Conservation (phyloP, 2,797 vertebrate genomes). For the Garrulus glandarius region DNA sequence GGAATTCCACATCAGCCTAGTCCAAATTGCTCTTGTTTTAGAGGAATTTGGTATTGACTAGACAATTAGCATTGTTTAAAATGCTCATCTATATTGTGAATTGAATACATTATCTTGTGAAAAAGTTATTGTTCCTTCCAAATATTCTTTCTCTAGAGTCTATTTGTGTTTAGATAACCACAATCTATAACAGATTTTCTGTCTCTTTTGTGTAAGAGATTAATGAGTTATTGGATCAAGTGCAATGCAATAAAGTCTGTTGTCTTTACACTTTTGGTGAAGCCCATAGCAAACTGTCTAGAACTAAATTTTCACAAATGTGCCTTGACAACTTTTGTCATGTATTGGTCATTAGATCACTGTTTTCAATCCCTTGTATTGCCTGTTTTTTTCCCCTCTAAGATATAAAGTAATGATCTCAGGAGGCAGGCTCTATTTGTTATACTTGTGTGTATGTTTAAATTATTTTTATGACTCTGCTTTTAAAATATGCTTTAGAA, state of each 20-base stretch:
- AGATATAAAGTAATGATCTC: not conserved
- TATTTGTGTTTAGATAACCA: not conserved
- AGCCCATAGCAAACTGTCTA: not conserved
- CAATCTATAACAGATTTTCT: not conserved
- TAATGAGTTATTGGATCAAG: not conserved
- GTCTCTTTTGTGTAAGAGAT: not conserved
- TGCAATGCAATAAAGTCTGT: not conserved
- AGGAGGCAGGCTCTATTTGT: not conserved
- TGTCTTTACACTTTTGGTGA: not conserved
- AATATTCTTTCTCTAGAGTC: not conserved
- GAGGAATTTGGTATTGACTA: not conserved
- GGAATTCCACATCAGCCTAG: not conserved
- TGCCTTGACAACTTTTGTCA: not conserved
- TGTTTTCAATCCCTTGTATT: not conserved
- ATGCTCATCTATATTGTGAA: not conserved
- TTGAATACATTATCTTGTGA: not conserved
- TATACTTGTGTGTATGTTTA: not conserved
- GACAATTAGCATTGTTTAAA: not conserved
- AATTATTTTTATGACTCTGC: not conserved
- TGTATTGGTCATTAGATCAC: not conserved
- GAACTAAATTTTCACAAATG: not conserved
- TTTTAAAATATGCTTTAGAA: not conserved
- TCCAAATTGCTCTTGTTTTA: not conserved
- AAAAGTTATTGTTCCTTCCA: not conserved
- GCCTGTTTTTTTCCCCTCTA: accelerated